Percentiles rank a stretch among this genome's conserved stretches.
Conservation (phyloP, 1,140 invertebrate species). For the Thalassaphorura encarpata region DNA sequence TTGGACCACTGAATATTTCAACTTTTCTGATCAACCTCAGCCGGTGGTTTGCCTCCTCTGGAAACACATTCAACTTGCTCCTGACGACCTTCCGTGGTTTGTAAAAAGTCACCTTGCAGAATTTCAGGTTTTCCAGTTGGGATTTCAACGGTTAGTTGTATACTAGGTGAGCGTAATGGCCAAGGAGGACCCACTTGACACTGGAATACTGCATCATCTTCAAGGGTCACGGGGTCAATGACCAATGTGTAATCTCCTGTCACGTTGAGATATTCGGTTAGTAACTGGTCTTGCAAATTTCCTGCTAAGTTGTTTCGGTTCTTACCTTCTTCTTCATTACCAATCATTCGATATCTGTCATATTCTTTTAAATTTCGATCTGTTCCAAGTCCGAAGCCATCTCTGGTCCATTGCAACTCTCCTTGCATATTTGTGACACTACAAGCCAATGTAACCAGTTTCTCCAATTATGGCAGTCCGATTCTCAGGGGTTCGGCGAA, state of each 20-base stretch:
- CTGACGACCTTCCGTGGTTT: conserved; percentile 75
- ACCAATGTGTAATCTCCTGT: conserved; percentile 74
- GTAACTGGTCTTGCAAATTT: conserved; percentile 31
- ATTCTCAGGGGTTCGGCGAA: conserved; percentile 50
- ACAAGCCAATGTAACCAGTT: conserved; percentile 60
- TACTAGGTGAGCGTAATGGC: conserved; percentile 69
- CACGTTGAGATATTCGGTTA: neutral
- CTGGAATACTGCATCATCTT: conserved; percentile 82
- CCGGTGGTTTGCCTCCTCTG: conserved; percentile 77
- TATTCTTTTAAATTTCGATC: conserved; percentile 73
- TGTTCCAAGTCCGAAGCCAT: conserved; percentile 82
- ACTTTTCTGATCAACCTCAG: conserved; percentile 57
- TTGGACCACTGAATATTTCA: conserved; percentile 24
- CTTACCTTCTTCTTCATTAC: conserved; percentile 79
- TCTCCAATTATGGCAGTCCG: conserved; percentile 47
- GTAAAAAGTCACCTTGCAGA: conserved; percentile 63
- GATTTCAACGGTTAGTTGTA: conserved; percentile 71
- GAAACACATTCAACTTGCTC: conserved; percentile 83
- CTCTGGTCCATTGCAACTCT: conserved; percentile 84
- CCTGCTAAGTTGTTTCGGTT: conserved; percentile 23
- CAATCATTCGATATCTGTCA: conserved; percentile 85
- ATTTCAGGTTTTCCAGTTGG: conserved; percentile 82
- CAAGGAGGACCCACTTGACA: conserved; percentile 71
- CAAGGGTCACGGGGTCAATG: conserved; percentile 74
- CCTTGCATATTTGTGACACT: conserved; percentile 72